These are phyloP conservation scores for Leucopsar rothschildi DNA, from an alignment of 2,113 vertebrate genomes.

Conservation along the genomic window DNA sequence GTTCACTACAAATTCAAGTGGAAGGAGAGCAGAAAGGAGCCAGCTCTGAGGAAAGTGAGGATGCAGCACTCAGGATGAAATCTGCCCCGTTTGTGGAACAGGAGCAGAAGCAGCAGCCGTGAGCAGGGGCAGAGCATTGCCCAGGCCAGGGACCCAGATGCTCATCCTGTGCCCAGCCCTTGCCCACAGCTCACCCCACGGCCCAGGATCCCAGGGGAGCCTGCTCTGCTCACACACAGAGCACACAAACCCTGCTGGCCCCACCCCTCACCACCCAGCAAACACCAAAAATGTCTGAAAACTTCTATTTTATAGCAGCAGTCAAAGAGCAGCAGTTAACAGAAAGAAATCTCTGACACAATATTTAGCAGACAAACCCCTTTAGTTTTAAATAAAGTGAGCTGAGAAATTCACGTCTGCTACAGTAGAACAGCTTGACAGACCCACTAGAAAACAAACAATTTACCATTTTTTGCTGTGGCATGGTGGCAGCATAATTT, in stretches of 20 bases:
- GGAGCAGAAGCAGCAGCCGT: not conserved
- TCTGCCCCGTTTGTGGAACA: not conserved
- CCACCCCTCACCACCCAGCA: not conserved
- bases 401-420: not conserved
- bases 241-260: not conserved
- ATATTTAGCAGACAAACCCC: not conserved
- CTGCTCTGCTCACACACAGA: not conserved
- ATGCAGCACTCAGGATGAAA: not conserved
- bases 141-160: not conserved
- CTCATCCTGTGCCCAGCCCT: not conserved
- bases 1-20: not conserved
- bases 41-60: not conserved
- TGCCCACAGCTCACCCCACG: not conserved
- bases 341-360: not conserved
- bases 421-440: not conserved
- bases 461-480: conserved; percentile 31
- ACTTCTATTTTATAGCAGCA: not conserved
- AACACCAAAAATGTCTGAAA: not conserved
- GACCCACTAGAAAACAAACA: not conserved
- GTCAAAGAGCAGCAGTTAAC: not conserved
- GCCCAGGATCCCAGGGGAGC: not conserved
- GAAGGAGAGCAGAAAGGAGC: not conserved
- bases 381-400: not conserved
- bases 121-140: not conserved
- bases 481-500: conserved; percentile 21